phyloP scores from a whole-genome alignment of 1,140 invertebrate genomes.

The Drosophila ohnishii region DNA sequence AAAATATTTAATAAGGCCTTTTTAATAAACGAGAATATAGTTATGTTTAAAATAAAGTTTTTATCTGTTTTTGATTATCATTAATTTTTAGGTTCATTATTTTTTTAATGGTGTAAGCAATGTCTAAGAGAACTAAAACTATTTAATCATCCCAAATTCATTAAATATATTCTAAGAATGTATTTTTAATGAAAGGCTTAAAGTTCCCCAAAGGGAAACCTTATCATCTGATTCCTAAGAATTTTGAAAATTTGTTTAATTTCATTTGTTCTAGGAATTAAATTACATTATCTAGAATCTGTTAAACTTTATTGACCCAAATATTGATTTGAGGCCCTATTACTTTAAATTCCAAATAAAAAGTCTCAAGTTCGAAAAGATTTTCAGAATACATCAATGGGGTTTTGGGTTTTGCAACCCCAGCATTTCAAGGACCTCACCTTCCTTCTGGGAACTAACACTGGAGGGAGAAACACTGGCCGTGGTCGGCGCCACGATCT shows the following conservation, averaged over 20 bases:
- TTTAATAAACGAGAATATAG: too few relatives aligned
- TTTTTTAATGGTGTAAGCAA: too few relatives aligned
- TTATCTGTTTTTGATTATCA: too few relatives aligned
- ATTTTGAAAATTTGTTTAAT: background rate
- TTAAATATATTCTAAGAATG: background rate
- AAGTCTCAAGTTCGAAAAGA: rapidly evolving
- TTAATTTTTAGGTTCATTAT: too few relatives aligned
- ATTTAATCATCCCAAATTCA: background rate
- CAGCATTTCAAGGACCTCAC: constrained; percentile 50
- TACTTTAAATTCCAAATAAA: background rate
- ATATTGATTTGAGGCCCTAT: background rate
- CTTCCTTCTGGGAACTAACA: constrained; percentile 83
- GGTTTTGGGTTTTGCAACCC: background rate
- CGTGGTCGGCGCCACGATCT: constrained; percentile 83
- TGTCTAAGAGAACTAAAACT: too few relatives aligned
- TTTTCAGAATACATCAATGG: background rate
- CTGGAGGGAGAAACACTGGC: constrained; percentile 83
- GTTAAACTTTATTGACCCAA: background rate
- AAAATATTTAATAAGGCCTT: background rate
- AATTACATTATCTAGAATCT: background rate
- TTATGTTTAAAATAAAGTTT: background rate
- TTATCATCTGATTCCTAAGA: background rate
- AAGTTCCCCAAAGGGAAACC: background rate
- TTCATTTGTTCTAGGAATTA: background rate
- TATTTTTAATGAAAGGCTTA: background rate